Percentiles rank a stretch among this genome's conserved stretches.
Evolutionary conservation across 2,888 invertebrate species (phyloP).

Genomic region (Lithodes maja): DNA sequence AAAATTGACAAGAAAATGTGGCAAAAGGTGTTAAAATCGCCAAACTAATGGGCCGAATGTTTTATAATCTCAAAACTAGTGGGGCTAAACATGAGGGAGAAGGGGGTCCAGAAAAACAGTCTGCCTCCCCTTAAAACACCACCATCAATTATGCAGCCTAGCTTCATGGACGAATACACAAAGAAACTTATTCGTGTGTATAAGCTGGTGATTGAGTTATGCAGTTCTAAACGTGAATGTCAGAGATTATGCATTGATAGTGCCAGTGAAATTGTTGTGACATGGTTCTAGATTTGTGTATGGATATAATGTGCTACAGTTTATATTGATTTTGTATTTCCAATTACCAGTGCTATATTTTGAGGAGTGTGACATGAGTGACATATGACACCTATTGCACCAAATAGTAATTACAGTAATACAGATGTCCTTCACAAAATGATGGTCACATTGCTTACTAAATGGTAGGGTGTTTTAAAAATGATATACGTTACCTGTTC

Average conservation of each 20-base stretch:
- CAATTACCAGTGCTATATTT: neutral
- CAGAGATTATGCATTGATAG: neutral
- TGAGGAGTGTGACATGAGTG: slow-evolving; percentile 3
- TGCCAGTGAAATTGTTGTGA: neutral
- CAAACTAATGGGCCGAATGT: no score
- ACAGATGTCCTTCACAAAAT: neutral
- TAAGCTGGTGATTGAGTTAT: slow-evolving; percentile 1
- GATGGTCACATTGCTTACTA: no score
- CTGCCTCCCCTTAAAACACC: neutral
- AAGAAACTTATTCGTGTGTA: neutral
- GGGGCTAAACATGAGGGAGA: no score
- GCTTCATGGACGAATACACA: neutral
- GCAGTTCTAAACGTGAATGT: neutral
- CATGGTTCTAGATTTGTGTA: neutral
- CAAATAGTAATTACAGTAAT: neutral
- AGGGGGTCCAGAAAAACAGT: no score
- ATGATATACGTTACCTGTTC: no score
- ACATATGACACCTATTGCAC: neutral
- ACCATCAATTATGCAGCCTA: neutral
- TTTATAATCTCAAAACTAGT: no score
- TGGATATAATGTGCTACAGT: slow-evolving; percentile 8
- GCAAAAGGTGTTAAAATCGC: no score
- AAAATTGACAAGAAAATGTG: no score
- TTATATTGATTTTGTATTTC: slow-evolving; percentile 2
- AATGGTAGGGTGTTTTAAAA: no score